These are phyloP conservation scores for Vombatus ursinus DNA, from an alignment of 2,113 vertebrate species.

Conservation along the genomic window DNA sequence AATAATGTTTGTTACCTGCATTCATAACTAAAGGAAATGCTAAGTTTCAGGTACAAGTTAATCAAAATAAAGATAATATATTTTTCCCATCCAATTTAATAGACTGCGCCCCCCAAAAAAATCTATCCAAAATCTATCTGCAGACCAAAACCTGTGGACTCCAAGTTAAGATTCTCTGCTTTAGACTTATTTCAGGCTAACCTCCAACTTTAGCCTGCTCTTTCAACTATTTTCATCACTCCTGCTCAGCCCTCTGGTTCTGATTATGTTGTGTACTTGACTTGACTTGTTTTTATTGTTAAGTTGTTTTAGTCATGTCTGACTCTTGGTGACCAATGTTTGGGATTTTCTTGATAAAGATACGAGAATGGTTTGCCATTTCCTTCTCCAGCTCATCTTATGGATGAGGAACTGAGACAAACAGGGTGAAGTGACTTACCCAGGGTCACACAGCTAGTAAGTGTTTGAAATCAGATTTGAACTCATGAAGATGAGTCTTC, in stretches of 20 bases:
- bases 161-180: neutral
- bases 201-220: neutral
- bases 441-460: neutral
- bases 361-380: neutral
- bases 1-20: neutral
- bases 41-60: neutral
- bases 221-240: neutral
- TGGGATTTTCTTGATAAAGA: neutral
- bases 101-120: neutral
- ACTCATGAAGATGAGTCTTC: neutral
- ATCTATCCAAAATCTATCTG: neutral
- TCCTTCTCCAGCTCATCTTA: neutral
- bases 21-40: neutral
- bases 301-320: neutral
- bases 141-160: neutral
- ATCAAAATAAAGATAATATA: neutral
- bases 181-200: neutral
- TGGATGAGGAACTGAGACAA: neutral
- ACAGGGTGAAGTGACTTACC: neutral
- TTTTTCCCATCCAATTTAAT: neutral
- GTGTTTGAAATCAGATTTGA: neutral
- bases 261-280: neutral
- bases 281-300: neutral
- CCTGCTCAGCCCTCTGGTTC: constrained; percentile 10
- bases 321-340: neutral